A percentile compares a stretch with the other conserved stretches of the same genome.
These are phyloP conservation scores for Brachionus sp. DNA, from an alignment of 1,140 invertebrate genomes.

Conservation along the genomic window DNA sequence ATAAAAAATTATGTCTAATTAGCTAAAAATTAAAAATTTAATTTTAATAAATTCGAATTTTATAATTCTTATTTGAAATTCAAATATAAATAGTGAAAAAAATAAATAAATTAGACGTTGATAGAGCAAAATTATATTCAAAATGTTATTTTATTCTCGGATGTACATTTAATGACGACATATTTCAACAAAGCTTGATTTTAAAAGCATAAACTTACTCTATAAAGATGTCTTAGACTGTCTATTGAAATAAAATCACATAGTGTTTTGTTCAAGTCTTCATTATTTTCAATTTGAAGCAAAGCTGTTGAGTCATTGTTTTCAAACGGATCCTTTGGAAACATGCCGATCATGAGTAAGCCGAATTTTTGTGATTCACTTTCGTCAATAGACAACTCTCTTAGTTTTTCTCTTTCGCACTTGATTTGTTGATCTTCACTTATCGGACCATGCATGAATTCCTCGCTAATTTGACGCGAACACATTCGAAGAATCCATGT, in stretches of 20 bases:
- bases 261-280: neutral
- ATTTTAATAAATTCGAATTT: too few species aligned
- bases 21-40: too few species aligned
- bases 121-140: too few species aligned
- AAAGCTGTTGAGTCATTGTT: neutral
- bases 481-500: conserved; percentile 45
- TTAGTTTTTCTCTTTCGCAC: conserved; percentile 23
- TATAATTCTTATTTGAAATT: too few species aligned
- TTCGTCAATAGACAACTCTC: neutral
- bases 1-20: too few species aligned
- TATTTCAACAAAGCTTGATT: neutral
- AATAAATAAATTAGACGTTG: too few species aligned
- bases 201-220: neutral
- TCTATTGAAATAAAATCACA: neutral
- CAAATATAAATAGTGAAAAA: too few species aligned
- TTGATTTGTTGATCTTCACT: conserved; percentile 20
- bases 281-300: neutral
- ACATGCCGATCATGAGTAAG: neutral
- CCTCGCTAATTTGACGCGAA: conserved; percentile 40
- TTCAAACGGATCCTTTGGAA: neutral
- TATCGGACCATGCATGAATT: conserved; percentile 2
- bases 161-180: neutral
- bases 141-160: neutral
- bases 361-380: neutral
- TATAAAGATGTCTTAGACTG: neutral